These are phyloP conservation scores for Nephrotoma appendiculata DNA, from an alignment of 2,888 invertebrate genomes.

Conservation along the genomic window DNA sequence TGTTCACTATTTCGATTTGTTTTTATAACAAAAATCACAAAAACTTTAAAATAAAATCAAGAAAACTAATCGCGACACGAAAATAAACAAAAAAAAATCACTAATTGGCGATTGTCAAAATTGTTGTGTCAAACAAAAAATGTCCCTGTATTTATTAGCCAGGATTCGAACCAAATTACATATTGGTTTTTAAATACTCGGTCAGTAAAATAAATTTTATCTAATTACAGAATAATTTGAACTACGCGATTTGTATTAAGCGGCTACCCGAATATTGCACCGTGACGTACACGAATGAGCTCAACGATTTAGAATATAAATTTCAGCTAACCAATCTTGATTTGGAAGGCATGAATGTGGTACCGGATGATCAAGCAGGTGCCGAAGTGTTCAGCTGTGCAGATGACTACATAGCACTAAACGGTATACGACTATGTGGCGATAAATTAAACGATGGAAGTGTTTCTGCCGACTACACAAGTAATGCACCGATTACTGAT, in stretches of 20 bases:
- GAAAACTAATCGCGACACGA: not conserved
- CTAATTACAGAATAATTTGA: constrained; percentile 50
- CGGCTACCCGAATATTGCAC: constrained; percentile 47
- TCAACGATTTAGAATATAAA: constrained; percentile 35
- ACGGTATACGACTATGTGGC: constrained; percentile 56
- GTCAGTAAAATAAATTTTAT: not conserved
- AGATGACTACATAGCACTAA: constrained; percentile 54
- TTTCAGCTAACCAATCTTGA: constrained; percentile 56
- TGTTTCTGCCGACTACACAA: constrained; percentile 42
- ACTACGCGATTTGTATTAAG: constrained; percentile 59
- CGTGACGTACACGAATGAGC: constrained; percentile 41
- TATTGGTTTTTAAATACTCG: constrained; percentile 1
- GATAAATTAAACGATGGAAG: constrained; percentile 58
- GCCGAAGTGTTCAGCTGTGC: constrained; percentile 63
- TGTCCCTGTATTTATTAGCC: not conserved
- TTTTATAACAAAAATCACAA: not conserved
- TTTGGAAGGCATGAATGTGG: constrained; percentile 44
- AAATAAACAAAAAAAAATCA: not conserved
- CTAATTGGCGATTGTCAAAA: not conserved
- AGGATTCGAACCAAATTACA: not conserved
- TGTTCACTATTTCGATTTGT: not conserved
- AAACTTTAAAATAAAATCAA: not conserved
- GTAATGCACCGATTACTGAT: constrained; percentile 57
- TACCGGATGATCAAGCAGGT: constrained; percentile 55
- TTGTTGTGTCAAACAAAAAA: not conserved